phyloP scores from a whole-genome alignment of 1,140 invertebrate genomes.

The Eulimnadia texana region DNA sequence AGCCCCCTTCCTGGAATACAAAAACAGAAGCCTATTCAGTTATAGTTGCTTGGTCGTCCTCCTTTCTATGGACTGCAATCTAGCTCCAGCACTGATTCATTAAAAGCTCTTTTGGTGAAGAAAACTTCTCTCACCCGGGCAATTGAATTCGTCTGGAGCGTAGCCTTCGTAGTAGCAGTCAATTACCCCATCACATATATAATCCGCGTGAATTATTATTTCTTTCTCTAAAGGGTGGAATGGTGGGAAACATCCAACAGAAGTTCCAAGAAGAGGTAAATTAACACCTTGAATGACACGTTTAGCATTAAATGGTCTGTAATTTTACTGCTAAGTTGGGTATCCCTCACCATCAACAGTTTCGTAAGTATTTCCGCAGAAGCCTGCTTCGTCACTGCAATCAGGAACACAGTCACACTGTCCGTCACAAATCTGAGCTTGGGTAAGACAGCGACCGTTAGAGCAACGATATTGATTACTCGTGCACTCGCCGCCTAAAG shows the following conservation, averaged over 20 bases:
- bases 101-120: too few species aligned
- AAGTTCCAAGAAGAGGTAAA: neutral
- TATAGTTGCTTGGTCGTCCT: too few species aligned
- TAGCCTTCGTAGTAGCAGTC: conserved; percentile 29
- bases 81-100: too few species aligned
- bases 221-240: conserved; percentile 13
- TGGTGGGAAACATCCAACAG: neutral
- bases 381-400: conserved; percentile 27
- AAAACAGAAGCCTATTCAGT: neutral
- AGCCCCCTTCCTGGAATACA: neutral
- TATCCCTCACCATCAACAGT: neutral
- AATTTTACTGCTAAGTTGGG: neutral
- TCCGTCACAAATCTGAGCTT: conserved; percentile 28
- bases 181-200: conserved; percentile 31
- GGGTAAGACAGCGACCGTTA: conserved; percentile 27
- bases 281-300: conserved; percentile 19
- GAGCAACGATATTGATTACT: conserved; percentile 23
- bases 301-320: neutral
- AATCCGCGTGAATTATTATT: conserved; percentile 19
- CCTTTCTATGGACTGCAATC: too few species aligned
- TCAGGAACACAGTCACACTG: conserved; percentile 29
- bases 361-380: neutral
- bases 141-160: conserved; percentile 32
- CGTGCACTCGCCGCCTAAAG: conserved; percentile 22
- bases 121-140: conserved; percentile 24